Base-by-base conservation (phyloP, 2,113 vertebrate species). In the Centropristis striata region DNA sequence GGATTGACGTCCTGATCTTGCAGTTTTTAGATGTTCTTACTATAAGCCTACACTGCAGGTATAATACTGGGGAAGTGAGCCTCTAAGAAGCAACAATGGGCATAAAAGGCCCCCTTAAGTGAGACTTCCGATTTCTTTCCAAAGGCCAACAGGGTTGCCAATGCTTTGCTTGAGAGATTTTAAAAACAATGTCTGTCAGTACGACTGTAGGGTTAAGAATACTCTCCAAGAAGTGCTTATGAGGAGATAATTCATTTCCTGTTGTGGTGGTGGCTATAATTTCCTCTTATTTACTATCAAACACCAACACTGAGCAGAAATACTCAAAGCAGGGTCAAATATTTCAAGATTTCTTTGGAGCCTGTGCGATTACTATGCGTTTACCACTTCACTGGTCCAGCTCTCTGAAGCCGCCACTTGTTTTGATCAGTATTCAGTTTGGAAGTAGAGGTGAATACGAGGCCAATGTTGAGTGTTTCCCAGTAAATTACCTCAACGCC, bases 401-500 rank as follows among this genome's bases (percentile, higher is more conserved):
- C 20, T 25, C 50, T 46, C 15, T 58, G 20, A 51, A 39, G 51
- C 13, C 13, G 51, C 71, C 54, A 53, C 83, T 85, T 75, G 64
- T 84, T 86, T 71, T 71, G 50, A 64, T 82, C 65, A 50, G 25
- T 41, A 70, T 83, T 80, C 75, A 79, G 21, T 69, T 78, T 68
- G 42, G 53, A 65, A 66, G 67, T 8, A 51, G 6, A 49, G 63
- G 16, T 78, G 32, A 83, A 50, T 57, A 51, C 23, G 68, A 54
- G 66, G 63, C 71, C 76, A 61, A 51, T 87, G 73, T 86, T 13
- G 42, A 89, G 77, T 60, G 80, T 71, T 66, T 60, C 69, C 75
- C 49, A 18, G 63, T 64, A 78, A 86, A 90, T 91, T 84, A 84
- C 69, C 73, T 86, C 79, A 61, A 66, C 66, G 53, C 67, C 37